Conservation (phyloP, 2,888 invertebrate species). For the Aphodius sticticus region DNA sequence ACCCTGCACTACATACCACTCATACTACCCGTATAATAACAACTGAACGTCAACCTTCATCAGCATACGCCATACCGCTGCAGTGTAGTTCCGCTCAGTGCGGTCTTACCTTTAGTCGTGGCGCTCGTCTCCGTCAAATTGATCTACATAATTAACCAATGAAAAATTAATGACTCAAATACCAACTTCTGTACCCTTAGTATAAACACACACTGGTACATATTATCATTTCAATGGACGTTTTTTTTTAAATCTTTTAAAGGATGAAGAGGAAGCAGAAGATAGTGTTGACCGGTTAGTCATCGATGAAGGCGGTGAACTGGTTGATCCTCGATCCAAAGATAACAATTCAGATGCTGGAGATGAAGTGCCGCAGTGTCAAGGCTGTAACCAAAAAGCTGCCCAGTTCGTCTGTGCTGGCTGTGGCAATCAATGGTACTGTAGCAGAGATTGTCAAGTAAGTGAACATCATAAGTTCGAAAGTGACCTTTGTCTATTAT, state of each 20-base stretch:
- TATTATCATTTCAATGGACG: too few relatives aligned
- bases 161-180: too few relatives aligned
- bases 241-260: constrained; percentile 22
- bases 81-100: too few relatives aligned
- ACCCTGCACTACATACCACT: too few relatives aligned
- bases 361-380: constrained; percentile 69
- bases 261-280: constrained; percentile 64
- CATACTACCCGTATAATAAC: too few relatives aligned
- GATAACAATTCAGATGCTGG: constrained; percentile 56
- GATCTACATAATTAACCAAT: too few relatives aligned
- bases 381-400: constrained; percentile 82
- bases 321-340: constrained; percentile 49
- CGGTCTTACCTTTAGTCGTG: too few relatives aligned
- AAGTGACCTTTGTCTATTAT: constrained; percentile 24
- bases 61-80: too few relatives aligned
- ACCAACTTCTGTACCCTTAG: too few relatives aligned
- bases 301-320: constrained; percentile 67
- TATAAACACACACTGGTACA: too few relatives aligned
- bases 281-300: constrained; percentile 69
- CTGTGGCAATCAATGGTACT: constrained; percentile 94
- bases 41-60: too few relatives aligned
- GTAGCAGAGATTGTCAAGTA: constrained; percentile 93
- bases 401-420: constrained; percentile 91
- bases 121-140: too few relatives aligned
- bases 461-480: not conserved